Evolutionary conservation across 2,797 vertebrate species (phyloP).

Genomic region (Peromyscus melanophrys): DNA sequence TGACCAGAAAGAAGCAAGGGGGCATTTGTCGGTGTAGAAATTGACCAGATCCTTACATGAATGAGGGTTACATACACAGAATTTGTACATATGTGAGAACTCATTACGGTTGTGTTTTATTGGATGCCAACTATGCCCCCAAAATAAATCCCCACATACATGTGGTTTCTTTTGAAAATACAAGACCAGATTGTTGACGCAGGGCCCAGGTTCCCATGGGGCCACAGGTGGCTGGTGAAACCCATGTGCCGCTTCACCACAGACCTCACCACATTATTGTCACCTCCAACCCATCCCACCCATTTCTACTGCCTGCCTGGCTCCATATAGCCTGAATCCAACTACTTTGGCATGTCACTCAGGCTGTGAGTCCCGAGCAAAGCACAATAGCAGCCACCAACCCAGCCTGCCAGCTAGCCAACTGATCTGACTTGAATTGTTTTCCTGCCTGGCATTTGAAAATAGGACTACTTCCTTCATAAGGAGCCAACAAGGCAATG

Average conservation of each 20-base stretch:
- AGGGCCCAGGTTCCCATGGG: neutral
- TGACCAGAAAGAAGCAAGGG: neutral
- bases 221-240: neutral
- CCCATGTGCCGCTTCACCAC: neutral
- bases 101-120: neutral
- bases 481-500: constrained; percentile 13
- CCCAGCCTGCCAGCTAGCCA: neutral
- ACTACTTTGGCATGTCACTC: neutral
- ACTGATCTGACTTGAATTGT: neutral
- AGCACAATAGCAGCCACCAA: neutral
- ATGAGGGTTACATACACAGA: neutral
- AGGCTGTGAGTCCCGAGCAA: neutral
- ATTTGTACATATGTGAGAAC: neutral
- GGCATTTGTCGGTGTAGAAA: neutral
- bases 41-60: neutral
- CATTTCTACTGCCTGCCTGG: neutral
- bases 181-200: neutral
- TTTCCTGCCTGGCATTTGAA: neutral
- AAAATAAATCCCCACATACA: constrained; percentile 1
- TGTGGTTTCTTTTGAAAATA: constrained; percentile 46
- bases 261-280: neutral
- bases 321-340: neutral
- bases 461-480: constrained; percentile 15
- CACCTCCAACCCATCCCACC: neutral
- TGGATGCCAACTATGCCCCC: neutral